These are phyloP conservation scores for Channallabes apus DNA, from an alignment of 2,797 vertebrate genomes.

Conservation along the genomic window DNA sequence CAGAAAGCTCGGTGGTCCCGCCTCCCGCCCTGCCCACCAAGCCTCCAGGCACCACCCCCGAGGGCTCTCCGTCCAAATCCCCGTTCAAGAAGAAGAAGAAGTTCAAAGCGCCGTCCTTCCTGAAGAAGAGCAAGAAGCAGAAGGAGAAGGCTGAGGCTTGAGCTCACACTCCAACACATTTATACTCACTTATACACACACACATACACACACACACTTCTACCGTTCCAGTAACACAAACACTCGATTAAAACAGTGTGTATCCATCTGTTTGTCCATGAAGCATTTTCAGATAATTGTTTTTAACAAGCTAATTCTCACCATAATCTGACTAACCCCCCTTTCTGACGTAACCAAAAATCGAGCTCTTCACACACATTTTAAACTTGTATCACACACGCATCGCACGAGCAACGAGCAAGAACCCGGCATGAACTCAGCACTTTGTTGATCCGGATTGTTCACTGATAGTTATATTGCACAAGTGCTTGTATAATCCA, in stretches of 20 bases:
- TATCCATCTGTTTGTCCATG: conserved; percentile 48
- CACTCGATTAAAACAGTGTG: conserved; percentile 45
- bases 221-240: neutral
- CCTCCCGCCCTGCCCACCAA: conserved; percentile 65
- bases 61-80: conserved; percentile 93
- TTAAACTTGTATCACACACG: conserved; percentile 58
- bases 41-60: conserved; percentile 75
- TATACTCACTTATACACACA: conserved; percentile 46
- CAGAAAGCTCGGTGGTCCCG: conserved; percentile 63
- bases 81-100: conserved; percentile 99
- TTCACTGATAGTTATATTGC: conserved; percentile 61
- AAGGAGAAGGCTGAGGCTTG: conserved; percentile 93
- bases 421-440: conserved; percentile 62
- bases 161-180: conserved; percentile 56
- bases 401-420: conserved; percentile 60
- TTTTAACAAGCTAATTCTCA: conserved; percentile 44
- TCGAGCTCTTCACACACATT: conserved; percentile 43
- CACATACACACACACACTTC: conserved; percentile 45
- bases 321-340: conserved; percentile 41
- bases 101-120: conserved; percentile 95
- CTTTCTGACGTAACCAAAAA: neutral
- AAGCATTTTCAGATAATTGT: conserved; percentile 46
- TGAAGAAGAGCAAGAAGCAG: conserved; percentile 94
- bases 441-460: conserved; percentile 61
- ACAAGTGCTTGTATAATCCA: conserved; percentile 59